A percentile compares a stretch with the other conserved stretches of the same genome.
Evolutionary conservation across 2,888 invertebrate genomes (phyloP).

Genomic region (Meiosimyza platycephala): DNA sequence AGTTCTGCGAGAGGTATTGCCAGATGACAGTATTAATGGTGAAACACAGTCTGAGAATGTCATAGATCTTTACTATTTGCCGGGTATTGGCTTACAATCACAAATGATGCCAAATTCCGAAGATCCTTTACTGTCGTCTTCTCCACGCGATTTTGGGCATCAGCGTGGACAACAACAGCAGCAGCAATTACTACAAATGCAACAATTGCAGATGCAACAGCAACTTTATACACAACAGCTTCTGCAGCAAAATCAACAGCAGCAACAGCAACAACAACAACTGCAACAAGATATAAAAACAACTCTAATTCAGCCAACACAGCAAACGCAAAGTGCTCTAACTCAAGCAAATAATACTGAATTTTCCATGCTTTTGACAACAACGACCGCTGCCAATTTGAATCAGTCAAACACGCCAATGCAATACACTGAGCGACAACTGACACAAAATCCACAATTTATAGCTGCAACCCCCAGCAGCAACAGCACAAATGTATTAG

Average conservation of each 20-base stretch:
- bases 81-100: conserved; percentile 73
- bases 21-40: conserved; percentile 76
- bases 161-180: conserved; percentile 48
- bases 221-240: conserved; percentile 35
- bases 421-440: no score
- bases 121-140: conserved; percentile 85
- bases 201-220: conserved; percentile 36
- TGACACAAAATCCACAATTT: conserved; percentile 20
- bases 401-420: not conserved
- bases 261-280: conserved; percentile 42
- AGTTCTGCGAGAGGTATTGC: conserved; percentile 84
- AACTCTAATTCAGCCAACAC: conserved; percentile 39
- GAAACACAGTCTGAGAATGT: conserved; percentile 61
- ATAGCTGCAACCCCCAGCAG: conserved; percentile 24
- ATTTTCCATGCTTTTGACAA: conserved; percentile 16
- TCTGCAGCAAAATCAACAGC: conserved; percentile 39
- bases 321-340: conserved; percentile 45
- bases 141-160: conserved; percentile 80
- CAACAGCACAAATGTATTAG: conserved; percentile 26
- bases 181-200: conserved; percentile 44
- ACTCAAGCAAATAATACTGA: conserved; percentile 1
- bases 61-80: conserved; percentile 67
- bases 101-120: conserved; percentile 91
- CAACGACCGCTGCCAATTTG: not conserved
- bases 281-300: not conserved